phyloP scores from a whole-genome alignment of 1,140 invertebrate species.

The Wasmannia auropunctata region DNA sequence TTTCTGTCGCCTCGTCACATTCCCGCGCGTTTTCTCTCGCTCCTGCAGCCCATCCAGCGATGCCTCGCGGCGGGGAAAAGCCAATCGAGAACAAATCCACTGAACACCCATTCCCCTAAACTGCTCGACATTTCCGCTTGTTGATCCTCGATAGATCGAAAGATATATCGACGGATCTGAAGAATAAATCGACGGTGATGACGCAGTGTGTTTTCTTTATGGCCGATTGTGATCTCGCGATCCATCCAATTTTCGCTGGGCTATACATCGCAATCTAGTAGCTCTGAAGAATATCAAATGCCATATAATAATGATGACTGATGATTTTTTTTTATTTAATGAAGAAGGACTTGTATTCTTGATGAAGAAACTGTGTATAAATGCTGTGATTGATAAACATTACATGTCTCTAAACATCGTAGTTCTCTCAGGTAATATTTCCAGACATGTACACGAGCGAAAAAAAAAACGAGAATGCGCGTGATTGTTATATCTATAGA shows the following conservation, averaged over 20 bases:
- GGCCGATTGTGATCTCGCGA: background rate
- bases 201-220: conserved; percentile 1
- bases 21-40: conserved; percentile 18
- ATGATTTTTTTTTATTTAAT: background rate
- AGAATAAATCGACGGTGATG: conserved; percentile 14
- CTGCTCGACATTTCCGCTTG: conserved; percentile 35
- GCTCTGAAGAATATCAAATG: background rate
- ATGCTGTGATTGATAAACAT: background rate
- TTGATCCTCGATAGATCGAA: conserved; percentile 46
- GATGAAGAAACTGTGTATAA: background rate
- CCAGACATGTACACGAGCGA: background rate
- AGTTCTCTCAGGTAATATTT: background rate
- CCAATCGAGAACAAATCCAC: conserved; percentile 64
- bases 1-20: conserved; percentile 36
- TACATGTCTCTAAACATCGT: background rate
- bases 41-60: background rate
- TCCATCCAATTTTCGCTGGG: background rate
- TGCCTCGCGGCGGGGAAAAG: conserved; percentile 61
- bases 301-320: background rate
- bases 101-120: conserved; percentile 34
- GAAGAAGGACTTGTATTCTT: background rate
- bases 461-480: background rate
- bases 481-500: conserved; percentile 5
- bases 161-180: conserved; percentile 11
- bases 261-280: background rate